Evolutionary conservation across 1,140 invertebrate genomes (phyloP).

Genomic region (Elymnias hypermnestra): DNA sequence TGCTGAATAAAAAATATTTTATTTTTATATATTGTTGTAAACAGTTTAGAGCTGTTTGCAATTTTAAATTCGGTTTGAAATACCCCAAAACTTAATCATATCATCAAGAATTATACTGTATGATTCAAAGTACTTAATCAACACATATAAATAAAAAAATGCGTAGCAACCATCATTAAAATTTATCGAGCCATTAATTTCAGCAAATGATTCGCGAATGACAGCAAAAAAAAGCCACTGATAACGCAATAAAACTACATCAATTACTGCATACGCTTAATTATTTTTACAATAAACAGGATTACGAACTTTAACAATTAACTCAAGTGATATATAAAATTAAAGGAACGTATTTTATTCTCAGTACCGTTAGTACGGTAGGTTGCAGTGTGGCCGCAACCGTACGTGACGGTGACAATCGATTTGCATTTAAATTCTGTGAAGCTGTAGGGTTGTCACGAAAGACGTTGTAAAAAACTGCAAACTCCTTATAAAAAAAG

Average conservation of each 20-base stretch:
- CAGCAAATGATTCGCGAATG: too few relatives aligned
- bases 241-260: neutral
- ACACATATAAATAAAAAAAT: too few relatives aligned
- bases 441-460: neutral
- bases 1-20: too few relatives aligned
- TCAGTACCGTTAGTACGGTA: neutral
- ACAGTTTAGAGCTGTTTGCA: too few relatives aligned
- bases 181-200: too few relatives aligned
- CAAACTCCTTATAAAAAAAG: too few relatives aligned
- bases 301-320: neutral
- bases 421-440: neutral
- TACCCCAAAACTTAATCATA: too few relatives aligned
- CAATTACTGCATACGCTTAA: neutral
- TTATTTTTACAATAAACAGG: neutral
- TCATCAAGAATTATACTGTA: too few relatives aligned
- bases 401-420: conserved; percentile 7
- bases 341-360: neutral
- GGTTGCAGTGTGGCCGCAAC: neutral
- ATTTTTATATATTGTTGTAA: neutral
- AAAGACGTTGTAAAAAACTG: too few relatives aligned
- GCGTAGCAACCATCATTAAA: too few relatives aligned
- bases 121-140: too few relatives aligned
- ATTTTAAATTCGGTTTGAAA: too few relatives aligned
- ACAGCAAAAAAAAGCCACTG: neutral
- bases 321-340: neutral